Evolutionary conservation across 2,113 vertebrate genomes (phyloP), one percentile per base, ranked within the genome.

Genomic region (Lepisosteus oculatus): DNA sequence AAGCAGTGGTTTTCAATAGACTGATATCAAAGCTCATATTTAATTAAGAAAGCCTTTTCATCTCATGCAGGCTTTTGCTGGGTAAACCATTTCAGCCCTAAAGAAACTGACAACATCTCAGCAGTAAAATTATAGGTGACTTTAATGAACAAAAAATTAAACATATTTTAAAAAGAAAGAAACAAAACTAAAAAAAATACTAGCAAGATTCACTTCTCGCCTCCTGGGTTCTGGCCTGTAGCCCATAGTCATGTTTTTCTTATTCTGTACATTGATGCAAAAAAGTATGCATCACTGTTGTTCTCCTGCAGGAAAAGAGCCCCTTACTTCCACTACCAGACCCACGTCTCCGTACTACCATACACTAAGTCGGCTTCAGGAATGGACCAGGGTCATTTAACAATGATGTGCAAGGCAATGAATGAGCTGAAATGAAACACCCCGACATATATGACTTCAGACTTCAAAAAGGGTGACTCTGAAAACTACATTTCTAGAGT

Each of bases 301-400:
- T 73, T 65, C 69, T 41, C 77, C 68, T 84, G 72, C 76, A 80
- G 84, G 80, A 80, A 71, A 87, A 87, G 85, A 85, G 84, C 78
- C 8, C 51, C 61, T 61, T 42, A 77, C 47, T 0, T 74, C 78
- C 78, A 74, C 81, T 85, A 83, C 78, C 71, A 11, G 77, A 76
- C 54, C 73, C 78, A 75, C 73, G 75, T 75, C 76, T 83, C 79
- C 80, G 78, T 73, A 76, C 62, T 77, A 82, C 78, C 78, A 71
- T 78, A 83, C 74, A 82, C 81, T 85, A 81, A 70, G 82, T 84
- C 0, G 80, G 80, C 82, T 87, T 84, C 84, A 86, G 81, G 86
- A 87, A 89, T 82, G 85, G 78, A 80, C 76, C 13, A 43, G 29
- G n/a, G 77, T 4, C n/a, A 11, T 51, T 14, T 59, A 59, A 59